Evolutionary conservation across 2,113 vertebrate species (phyloP).

Genomic region (Dicentrarchus labrax): DNA sequence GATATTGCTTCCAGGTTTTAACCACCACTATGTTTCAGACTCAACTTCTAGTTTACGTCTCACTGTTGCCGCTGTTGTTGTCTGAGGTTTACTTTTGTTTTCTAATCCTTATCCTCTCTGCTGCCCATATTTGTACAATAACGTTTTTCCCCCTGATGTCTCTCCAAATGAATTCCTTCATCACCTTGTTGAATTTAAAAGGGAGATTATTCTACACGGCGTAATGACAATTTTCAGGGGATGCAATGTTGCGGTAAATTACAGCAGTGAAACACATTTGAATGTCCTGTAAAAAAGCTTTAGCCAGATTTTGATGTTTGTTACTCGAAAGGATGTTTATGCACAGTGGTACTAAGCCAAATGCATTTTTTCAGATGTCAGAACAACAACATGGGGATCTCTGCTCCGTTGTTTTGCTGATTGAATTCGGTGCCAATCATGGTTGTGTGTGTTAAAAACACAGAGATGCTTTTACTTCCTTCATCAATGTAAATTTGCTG

Average conservation of each 20-base stretch:
- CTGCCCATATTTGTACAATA: constrained; percentile 11
- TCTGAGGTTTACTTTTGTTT: not conserved
- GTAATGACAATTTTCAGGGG: constrained; percentile 49
- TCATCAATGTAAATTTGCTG: constrained; percentile 31
- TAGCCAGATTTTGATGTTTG: constrained; percentile 46
- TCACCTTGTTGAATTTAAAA: constrained; percentile 46
- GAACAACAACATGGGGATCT: constrained; percentile 27
- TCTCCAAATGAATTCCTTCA: constrained; percentile 42
- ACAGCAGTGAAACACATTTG: constrained; percentile 32
- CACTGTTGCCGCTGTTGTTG: not conserved
- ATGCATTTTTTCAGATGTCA: constrained; percentile 44
- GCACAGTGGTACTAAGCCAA: constrained; percentile 18
- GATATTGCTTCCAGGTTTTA: not conserved
- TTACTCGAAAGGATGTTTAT: constrained; percentile 10
- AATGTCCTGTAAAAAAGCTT: constrained; percentile 34
- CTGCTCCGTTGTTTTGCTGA: constrained; percentile 21
- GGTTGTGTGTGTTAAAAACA: constrained; percentile 26
- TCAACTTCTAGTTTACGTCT: not conserved
- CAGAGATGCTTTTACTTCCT: constrained; percentile 28
- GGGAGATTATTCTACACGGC: constrained; percentile 28
- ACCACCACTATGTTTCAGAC: not conserved
- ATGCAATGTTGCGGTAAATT: constrained; percentile 47
- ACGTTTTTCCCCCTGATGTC: not conserved
- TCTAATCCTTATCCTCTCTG: constrained; percentile 33
- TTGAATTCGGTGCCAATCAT: constrained; percentile 47